Conservation (phyloP, 2,113 vertebrate species). For the Toxotes chatareus region DNA sequence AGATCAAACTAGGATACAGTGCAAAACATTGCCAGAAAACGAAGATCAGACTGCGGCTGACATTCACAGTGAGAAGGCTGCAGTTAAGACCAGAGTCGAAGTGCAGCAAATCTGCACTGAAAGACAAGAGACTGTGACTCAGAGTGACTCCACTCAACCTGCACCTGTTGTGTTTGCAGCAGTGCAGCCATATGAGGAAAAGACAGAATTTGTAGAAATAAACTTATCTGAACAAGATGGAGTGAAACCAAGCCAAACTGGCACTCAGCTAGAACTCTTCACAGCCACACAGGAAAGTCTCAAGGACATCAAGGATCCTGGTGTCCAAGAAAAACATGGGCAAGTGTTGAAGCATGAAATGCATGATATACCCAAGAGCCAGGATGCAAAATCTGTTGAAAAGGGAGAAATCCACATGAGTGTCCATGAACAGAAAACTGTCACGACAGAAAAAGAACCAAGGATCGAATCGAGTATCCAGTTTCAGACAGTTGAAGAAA, state of each 20-base stretch:
- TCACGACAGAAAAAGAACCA: conserved; percentile 3
- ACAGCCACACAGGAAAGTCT: neutral
- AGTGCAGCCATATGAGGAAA: neutral
- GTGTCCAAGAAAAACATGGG: neutral
- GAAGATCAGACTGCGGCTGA: neutral
- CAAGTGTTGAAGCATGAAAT: neutral
- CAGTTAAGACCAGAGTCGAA: neutral
- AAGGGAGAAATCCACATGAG: neutral
- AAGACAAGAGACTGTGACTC: neutral
- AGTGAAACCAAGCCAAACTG: neutral
- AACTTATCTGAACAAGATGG: neutral
- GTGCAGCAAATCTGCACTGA: neutral
- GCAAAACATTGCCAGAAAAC: neutral
- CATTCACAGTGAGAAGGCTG: neutral
- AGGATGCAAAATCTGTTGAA: neutral
- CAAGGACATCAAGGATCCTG: neutral
- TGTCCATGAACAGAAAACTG: neutral
- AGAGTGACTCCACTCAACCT: conserved; percentile 4
- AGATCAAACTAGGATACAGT: neutral
- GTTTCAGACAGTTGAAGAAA: neutral
- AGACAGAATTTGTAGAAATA: conserved; percentile 4
- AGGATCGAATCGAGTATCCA: neutral
- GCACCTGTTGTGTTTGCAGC: neutral
- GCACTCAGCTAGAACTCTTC: neutral
- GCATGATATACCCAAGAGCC: neutral